Conservation (phyloP, 2,113 vertebrate species). For the Entelurus aequoreus region DNA sequence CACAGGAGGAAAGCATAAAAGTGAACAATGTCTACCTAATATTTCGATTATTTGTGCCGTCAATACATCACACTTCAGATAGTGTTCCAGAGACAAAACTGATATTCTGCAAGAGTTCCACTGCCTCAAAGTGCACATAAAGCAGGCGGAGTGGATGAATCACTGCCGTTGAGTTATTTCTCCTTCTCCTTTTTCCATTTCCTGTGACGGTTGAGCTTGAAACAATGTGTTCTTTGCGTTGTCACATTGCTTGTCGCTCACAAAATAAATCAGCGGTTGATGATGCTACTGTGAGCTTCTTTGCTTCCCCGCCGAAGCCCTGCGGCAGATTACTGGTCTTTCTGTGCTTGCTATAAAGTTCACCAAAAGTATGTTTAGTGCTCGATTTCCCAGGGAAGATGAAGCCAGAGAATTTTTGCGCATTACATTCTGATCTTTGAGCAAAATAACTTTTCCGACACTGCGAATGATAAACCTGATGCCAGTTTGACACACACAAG, state of each 20-base stretch:
- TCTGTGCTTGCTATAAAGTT: slow-evolving; percentile 18
- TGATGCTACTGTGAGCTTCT: slow-evolving; percentile 45
- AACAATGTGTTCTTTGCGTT: slow-evolving; percentile 32
- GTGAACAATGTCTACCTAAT: not conserved
- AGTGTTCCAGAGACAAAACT: not conserved
- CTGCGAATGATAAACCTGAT: slow-evolving; percentile 14
- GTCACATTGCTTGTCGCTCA: slow-evolving; percentile 37
- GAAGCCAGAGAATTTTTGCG: not conserved
- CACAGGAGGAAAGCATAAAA: slow-evolving; percentile 19
- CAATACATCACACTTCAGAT: not conserved
- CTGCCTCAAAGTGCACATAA: not conserved
- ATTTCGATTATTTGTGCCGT: not conserved
- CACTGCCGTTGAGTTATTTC: slow-evolving; percentile 3
- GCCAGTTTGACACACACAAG: slow-evolving; percentile 25
- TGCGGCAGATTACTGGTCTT: slow-evolving; percentile 39
- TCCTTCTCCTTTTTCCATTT: slow-evolving; percentile 21
- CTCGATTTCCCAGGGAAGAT: slow-evolving; percentile 17
- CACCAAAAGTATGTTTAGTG: slow-evolving; percentile 35
- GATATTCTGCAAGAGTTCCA: not conserved
- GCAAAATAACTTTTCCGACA: slow-evolving; percentile 16
- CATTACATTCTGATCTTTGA: slow-evolving; percentile 10
- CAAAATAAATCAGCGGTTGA: slow-evolving; percentile 44
- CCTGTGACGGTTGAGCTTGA: slow-evolving; percentile 14
- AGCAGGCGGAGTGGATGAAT: slow-evolving; percentile 1
- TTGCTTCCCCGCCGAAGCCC: slow-evolving; percentile 25